Conservation (phyloP, 2,113 vertebrate genomes). For the Camelus dromedarius region DNA sequence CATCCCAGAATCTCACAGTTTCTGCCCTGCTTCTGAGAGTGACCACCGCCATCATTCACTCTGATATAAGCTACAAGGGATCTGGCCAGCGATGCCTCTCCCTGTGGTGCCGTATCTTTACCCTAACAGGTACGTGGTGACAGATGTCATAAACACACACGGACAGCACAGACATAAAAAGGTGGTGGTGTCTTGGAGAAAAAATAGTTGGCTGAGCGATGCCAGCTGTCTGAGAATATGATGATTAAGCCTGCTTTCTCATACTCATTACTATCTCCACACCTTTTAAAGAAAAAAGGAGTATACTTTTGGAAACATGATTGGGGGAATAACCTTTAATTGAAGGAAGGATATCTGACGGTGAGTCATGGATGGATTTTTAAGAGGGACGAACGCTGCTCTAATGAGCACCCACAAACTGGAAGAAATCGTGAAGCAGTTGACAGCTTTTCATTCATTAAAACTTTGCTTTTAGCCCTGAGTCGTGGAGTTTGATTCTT, state of each 20-base stretch:
- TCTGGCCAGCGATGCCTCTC: neutral
- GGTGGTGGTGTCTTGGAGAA: neutral
- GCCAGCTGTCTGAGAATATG: conserved; percentile 46
- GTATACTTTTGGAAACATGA: conserved; percentile 36
- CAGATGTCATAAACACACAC: conserved; percentile 50
- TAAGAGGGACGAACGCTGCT: neutral
- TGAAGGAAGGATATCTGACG: conserved; percentile 42
- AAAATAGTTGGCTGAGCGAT: neutral
- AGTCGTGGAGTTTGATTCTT: conserved; percentile 50
- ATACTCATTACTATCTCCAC: neutral
- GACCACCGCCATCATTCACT: conserved; percentile 15
- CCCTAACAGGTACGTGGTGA: conserved; percentile 3
- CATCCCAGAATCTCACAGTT: neutral
- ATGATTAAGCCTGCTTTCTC: conserved; percentile 39
- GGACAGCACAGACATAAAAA: neutral
- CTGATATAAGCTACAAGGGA: conserved; percentile 49
- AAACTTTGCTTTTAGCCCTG: conserved; percentile 58
- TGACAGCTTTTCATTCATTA: conserved; percentile 68
- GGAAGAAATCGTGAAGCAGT: conserved; percentile 4
- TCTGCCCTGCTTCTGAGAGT: neutral
- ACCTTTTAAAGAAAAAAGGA: conserved; percentile 38
- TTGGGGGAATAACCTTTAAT: conserved; percentile 60
- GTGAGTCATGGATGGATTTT: conserved; percentile 53
- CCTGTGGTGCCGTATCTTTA: neutral
- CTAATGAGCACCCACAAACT: conserved; percentile 58